A percentile compares a stretch with the other conserved stretches of the same genome.
Evolutionary conservation across 2,888 invertebrate species (phyloP).

Genomic region (Drosophila parthenogenetica): DNA sequence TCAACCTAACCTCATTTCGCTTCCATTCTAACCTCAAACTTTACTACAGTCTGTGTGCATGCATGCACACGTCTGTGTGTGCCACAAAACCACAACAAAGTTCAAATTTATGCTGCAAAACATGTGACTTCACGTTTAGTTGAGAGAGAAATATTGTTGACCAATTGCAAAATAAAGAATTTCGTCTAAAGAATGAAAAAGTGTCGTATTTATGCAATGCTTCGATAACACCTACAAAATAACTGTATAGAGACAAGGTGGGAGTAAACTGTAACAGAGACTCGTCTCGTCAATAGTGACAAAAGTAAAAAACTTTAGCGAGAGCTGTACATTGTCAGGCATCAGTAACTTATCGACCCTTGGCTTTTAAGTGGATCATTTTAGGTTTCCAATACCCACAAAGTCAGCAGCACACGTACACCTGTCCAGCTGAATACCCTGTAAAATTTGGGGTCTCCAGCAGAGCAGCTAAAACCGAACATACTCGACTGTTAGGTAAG

Average conservation of each 20-base stretch:
- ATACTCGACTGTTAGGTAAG: too few relatives aligned
- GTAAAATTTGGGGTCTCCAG: neutral
- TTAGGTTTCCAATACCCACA: slow-evolving; percentile 70
- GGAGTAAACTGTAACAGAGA: neutral
- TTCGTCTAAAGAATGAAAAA: neutral
- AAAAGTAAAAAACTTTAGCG: slow-evolving; percentile 49
- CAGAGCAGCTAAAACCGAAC: too few relatives aligned
- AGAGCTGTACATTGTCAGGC: slow-evolving; percentile 75
- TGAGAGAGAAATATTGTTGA: slow-evolving; percentile 17
- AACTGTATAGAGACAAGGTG: neutral
- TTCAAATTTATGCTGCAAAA: slow-evolving; percentile 78
- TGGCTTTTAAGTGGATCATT: slow-evolving; percentile 80
- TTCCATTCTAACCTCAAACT: slow-evolving; percentile 29
- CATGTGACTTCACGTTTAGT: slow-evolving; percentile 50
- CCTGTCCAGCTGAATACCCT: slow-evolving; percentile 37
- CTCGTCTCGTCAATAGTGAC: slow-evolving; percentile 33
- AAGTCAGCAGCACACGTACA: slow-evolving; percentile 12
- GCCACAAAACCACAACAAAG: slow-evolving; percentile 72
- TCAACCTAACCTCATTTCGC: slow-evolving; percentile 33
- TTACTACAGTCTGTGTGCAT: slow-evolving; percentile 18
- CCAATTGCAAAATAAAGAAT: slow-evolving; percentile 36
- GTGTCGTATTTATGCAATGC: slow-evolving; percentile 9
- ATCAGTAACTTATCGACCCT: slow-evolving; percentile 80
- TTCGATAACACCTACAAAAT: slow-evolving; percentile 11
- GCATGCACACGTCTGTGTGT: slow-evolving; percentile 16